Evolutionary conservation across 2,888 invertebrate species (phyloP), one percentile per base, ranked within the genome.

Genomic region (Panopea generosa): DNA sequence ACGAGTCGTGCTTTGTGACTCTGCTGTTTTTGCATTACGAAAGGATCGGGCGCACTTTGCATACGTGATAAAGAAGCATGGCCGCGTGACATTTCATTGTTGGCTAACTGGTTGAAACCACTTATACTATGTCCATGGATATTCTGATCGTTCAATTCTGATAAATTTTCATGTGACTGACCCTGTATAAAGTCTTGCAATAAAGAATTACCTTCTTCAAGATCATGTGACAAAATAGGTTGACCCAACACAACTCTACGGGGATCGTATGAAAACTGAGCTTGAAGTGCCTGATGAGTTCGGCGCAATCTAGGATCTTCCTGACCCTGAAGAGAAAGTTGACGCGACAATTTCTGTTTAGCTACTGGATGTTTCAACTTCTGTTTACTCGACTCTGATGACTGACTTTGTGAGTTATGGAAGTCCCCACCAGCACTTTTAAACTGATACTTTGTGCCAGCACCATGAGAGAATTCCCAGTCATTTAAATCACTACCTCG

Each of bases 231-330:
- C 16, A 45, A 18, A 16, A 45, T 9, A 45, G 45, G 45, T 6
- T 45, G n/a, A 20, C 45, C 45, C 6, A 52, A 22, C 3, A 14
- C 20, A 0, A 63, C 20, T 2, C 52, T 40, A 40, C 78, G 61
- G 38, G 80, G 76, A 53, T 82, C 80, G 61, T 75, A 80, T 9
- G 84, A 82, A n/a, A 67, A 57, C 45, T 77, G 74, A 33, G 66
- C 63, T 16, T 74, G 68, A 14, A 77, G 49, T 1, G 56, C 24
- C 7, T 45, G 26, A 47, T 71, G 80, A 49, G 56, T 52, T 45
- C 70, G 72, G 24, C 38, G 20, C 4, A 95, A 93, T 69, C 97
- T 93, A 4, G 96, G 96, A 93, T 97, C 97, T 83, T 95, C 95
- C 22, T 94, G 94, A 0, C 97, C 97, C 93, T 97, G 96, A n/a